Evolutionary conservation across 2,888 invertebrate species (phyloP), one percentile per base, ranked within the genome.

Genomic region (Papilio demoleus): DNA sequence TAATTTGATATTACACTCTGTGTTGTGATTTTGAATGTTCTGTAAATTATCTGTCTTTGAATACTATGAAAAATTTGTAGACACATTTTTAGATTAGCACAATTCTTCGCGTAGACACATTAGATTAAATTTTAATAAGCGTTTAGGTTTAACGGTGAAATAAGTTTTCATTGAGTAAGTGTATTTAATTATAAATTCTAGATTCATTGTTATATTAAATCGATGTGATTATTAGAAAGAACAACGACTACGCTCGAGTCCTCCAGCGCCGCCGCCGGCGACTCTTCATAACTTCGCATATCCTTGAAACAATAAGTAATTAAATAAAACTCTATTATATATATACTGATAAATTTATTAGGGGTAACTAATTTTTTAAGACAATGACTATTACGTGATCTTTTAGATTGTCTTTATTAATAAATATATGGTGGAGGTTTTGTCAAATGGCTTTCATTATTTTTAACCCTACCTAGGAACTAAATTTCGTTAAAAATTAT

Each of bases 381-480:
- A 87, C 90, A 91, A 90, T 90, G 90, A 92, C 90, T 90, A 90
- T 88, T 92, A 92, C 87, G 92, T 92, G 92, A 92, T 92, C 92
- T 92, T 92, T 92, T 92, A 92, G 92, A 92, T 91, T 92, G 92
- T 92, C 92, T 92, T 92, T 92, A 92, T 92, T 92, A 92, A 92
- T 92, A 92, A 92, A 92, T 92, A 92, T 90, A 92, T 92, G 92
- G 92, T 92, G 91, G 92, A 92, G 90, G 90, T 92, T 92, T 92
- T 88, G 89, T 89, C 88, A 84, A 87, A 78, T 89, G 79, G 85
- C 87, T 89, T 88, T 89, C 86, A 85, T 90, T 87, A 87, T 85
- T 73, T 67, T 47, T 47, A 60, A 73, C 70, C 65, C 62, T 67
- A 63, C 56, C 61, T 34, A 53, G 1, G 17, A 17, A 19, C 3